Conservation (phyloP, 2,113 vertebrate species). For the Empidonax traillii region DNA sequence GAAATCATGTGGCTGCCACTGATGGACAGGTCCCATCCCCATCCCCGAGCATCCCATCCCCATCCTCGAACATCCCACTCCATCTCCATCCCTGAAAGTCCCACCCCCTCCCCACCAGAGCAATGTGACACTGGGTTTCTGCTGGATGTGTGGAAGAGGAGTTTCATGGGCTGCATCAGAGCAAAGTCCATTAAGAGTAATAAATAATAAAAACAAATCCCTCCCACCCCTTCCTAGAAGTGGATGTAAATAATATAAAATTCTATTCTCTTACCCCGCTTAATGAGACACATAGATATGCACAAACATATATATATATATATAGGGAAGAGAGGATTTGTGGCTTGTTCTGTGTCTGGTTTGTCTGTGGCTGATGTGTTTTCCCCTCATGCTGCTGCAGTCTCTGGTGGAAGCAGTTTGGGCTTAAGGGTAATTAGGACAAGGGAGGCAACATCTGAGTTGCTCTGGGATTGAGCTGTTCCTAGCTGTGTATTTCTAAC, state of each 20-base stretch:
- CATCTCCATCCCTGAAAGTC: fast-evolving
- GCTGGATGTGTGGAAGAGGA: fast-evolving
- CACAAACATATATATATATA: neutral
- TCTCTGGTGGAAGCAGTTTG: neutral
- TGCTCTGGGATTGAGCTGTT: neutral
- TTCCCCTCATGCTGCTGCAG: neutral
- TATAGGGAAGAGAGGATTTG: neutral
- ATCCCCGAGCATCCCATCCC: neutral
- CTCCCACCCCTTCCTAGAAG: neutral
- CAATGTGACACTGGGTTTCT: neutral
- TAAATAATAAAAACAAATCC: neutral
- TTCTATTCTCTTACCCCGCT: neutral
- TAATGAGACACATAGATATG: neutral
- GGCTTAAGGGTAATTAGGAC: neutral
- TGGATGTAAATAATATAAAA: conserved; percentile 31
- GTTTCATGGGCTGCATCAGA: neutral
- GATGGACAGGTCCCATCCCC: neutral
- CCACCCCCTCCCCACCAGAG: neutral
- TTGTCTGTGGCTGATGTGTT: neutral
- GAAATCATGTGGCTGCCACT: conserved; percentile 93
- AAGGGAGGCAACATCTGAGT: neutral
- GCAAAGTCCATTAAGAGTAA: neutral
- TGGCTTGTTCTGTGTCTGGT: neutral
- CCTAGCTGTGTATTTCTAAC: neutral
- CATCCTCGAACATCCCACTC: neutral